Percentiles rank a stretch among this genome's conserved stretches.
Conservation (phyloP, 2,797 vertebrate genomes). For the Dallia pectoralis region DNA sequence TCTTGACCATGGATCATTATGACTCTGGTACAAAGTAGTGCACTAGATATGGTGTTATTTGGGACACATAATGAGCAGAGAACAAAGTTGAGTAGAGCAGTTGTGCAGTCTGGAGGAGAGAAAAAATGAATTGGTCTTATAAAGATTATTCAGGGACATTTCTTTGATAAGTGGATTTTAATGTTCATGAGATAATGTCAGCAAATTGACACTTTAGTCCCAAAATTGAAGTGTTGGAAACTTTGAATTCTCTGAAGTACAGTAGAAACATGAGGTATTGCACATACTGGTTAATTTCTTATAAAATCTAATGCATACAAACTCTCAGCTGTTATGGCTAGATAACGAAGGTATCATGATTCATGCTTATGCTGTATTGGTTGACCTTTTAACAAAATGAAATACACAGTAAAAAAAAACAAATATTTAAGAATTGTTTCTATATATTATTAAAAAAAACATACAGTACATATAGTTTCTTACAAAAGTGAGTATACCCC, state of each 20-base stretch:
- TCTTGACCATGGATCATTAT: background rate
- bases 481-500: too few relatives aligned
- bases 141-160: slow-evolving; percentile 77
- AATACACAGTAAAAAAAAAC: slow-evolving; percentile 35
- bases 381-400: slow-evolving; percentile 41
- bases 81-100: slow-evolving; percentile 28
- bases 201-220: slow-evolving; percentile 72
- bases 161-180: slow-evolving; percentile 82
- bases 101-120: slow-evolving; percentile 33
- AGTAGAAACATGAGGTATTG: slow-evolving; percentile 50
- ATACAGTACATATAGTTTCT: too few relatives aligned
- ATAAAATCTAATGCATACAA: slow-evolving; percentile 44
- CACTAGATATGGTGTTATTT: background rate
- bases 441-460: too few relatives aligned
- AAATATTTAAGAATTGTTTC: slow-evolving; percentile 29
- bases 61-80: background rate
- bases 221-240: slow-evolving; percentile 57
- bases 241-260: slow-evolving; percentile 58
- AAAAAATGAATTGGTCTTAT: slow-evolving; percentile 69
- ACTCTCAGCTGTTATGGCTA: slow-evolving; percentile 25
- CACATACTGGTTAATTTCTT: slow-evolving; percentile 63
- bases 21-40: background rate
- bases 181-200: slow-evolving; percentile 78
- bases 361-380: slow-evolving; percentile 34
- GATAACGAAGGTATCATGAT: slow-evolving; percentile 22